These are phyloP conservation scores for Bucorvus abyssinicus DNA, from an alignment of 2,797 vertebrate genomes.

Conservation along the genomic window DNA sequence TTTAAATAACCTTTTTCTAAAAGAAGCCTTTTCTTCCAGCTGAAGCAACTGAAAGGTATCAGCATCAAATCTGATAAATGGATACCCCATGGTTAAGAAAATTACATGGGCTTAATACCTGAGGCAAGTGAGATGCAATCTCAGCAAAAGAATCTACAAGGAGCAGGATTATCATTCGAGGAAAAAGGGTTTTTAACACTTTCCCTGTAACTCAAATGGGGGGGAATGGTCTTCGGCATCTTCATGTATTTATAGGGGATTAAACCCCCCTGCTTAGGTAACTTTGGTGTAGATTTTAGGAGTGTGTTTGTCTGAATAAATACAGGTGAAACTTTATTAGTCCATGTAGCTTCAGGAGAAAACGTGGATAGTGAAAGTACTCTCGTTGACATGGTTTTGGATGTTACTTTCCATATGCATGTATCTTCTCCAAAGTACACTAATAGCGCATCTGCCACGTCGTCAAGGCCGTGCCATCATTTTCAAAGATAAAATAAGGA, in stretches of 20 bases:
- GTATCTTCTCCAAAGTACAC: background rate
- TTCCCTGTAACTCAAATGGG: background rate
- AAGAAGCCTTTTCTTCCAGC: background rate
- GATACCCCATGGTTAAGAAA: conserved; percentile 50
- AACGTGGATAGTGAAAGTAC: background rate
- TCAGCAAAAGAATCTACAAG: conserved; percentile 34
- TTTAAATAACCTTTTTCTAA: conserved; percentile 3
- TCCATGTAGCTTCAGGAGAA: background rate
- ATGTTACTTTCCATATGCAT: background rate
- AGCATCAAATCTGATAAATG: conserved; percentile 50
- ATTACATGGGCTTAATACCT: conserved; percentile 48
- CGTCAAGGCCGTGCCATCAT: background rate
- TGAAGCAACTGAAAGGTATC: conserved; percentile 15
- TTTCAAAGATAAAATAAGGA: background rate
- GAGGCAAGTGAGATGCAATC: conserved; percentile 27
- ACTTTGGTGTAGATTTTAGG: background rate
- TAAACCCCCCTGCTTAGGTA: background rate
- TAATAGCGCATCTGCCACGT: background rate
- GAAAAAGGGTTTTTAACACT: background rate
- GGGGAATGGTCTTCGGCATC: background rate
- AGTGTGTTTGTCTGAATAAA: background rate
- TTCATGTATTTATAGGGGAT: background rate
- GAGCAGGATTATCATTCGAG: background rate
- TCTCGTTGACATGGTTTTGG: background rate
- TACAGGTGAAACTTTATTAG: background rate